Evolutionary conservation across 2,888 invertebrate genomes (phyloP), one percentile per base, ranked within the genome.

Genomic region (Eustalomyia histrio): DNA sequence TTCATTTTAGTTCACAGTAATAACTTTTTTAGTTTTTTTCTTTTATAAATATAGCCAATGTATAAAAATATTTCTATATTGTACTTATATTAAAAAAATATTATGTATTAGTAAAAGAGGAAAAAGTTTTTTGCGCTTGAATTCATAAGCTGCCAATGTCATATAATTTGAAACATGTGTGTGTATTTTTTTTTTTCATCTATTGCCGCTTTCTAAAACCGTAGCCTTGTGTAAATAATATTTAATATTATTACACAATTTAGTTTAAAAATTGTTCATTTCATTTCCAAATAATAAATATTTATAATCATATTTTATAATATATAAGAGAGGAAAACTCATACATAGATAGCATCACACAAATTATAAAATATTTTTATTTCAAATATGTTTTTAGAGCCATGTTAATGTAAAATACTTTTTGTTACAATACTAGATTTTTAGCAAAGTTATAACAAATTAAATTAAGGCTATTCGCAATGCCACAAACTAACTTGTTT

Each of bases 101-200:
- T n/a, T n/a, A n/a, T n/a, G n/a, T n/a, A 29, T 16, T 29, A 6
- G 29, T 6, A 29, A 29, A 29, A 16, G 6, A 65, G 60, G 53
- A 76, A 52, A 60, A 76, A 47, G 21, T 39, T 65, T 65, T n/a
- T 43, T 72, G 55, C 72, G 55, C 60, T 72, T 72, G 55, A 72
- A 50, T 78, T 67, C 65, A 78, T 78, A 78, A 78, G 55, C 61
- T 72, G 78, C 67, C 72, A 72, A 61, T 72, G 71, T 65, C 71
- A 78, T 72, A 65, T 60, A 60, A 72, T 78, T 60, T 65, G 71
- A 64, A 78, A 47, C 71, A 78, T 65, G 53, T 78, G 65, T 61
- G 58, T n/a, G n/a, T n/a, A n/a, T 71, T 64, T 24, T 69, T 35
- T 43, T 18, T 33, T 21, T 18, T 71, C 24, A 24, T 24, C 58